phyloP scores from a whole-genome alignment of 2,113 vertebrate species.

The Chaenogobius annularis region DNA sequence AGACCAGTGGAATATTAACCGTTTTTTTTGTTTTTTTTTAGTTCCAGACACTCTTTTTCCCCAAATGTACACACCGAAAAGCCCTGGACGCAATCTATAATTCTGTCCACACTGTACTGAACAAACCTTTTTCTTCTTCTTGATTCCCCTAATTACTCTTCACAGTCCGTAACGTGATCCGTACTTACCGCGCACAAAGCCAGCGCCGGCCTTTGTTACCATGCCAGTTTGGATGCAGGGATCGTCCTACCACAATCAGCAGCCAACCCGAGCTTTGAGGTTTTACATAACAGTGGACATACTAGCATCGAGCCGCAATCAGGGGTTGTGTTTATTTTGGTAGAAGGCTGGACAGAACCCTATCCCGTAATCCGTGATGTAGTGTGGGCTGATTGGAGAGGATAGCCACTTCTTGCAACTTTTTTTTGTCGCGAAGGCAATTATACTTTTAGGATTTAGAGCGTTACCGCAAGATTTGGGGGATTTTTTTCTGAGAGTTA shows the following conservation, averaged over 20 bases:
- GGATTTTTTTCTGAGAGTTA: neutral
- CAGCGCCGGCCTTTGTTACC: slow-evolving; percentile 25
- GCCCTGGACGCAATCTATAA: slow-evolving; percentile 28
- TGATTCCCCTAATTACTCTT: slow-evolving; percentile 41
- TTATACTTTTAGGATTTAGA: neutral
- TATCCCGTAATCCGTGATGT: slow-evolving; percentile 26
- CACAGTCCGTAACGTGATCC: slow-evolving; percentile 39
- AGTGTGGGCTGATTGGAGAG: slow-evolving; percentile 17
- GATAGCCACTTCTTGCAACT: slow-evolving; percentile 1
- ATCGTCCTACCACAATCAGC: slow-evolving; percentile 47
- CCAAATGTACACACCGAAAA: slow-evolving; percentile 13
- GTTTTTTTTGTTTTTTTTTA: too few species aligned
- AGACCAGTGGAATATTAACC: neutral
- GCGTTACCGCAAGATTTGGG: neutral
- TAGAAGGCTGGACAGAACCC: slow-evolving; percentile 34
- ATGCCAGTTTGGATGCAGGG: slow-evolving; percentile 34
- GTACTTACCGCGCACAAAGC: slow-evolving; percentile 5
- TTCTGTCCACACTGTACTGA: slow-evolving; percentile 18
- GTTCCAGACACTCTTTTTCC: too few species aligned
- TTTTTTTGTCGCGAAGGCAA: neutral
- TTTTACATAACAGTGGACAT: slow-evolving; percentile 41
- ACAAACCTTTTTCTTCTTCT: slow-evolving; percentile 28
- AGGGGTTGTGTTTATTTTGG: slow-evolving; percentile 60
- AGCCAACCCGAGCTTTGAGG: slow-evolving; percentile 34
- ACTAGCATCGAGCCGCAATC: slow-evolving; percentile 54